Percentiles rank a stretch among this genome's conserved stretches.
Evolutionary conservation across 1,140 invertebrate species (phyloP).

Genomic region (Araneus ventricosus): DNA sequence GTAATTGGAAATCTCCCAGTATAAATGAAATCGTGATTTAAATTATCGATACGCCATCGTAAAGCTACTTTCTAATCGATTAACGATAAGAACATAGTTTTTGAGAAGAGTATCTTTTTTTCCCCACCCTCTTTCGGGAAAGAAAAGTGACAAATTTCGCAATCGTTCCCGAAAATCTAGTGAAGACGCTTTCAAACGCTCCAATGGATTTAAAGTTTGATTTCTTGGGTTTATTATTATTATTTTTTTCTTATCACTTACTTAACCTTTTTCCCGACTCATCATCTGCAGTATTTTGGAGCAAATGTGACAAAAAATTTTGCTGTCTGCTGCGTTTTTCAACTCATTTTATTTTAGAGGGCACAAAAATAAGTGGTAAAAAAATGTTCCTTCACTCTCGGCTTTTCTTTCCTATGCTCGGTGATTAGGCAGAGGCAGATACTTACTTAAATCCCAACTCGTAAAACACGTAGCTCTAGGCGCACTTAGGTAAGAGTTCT

Average conservation of each 20-base stretch:
- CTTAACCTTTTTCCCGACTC: background rate
- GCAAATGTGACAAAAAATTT: constrained; percentile 59
- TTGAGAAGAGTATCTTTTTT: constrained; percentile 19
- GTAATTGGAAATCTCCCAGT: constrained; percentile 64
- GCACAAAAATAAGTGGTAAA: constrained; percentile 14
- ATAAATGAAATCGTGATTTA: constrained; percentile 67
- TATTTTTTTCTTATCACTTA: background rate
- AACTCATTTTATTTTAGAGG: constrained; percentile 60
- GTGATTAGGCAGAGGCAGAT: constrained; percentile 68
- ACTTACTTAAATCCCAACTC: constrained; percentile 72
- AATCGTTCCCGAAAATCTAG: background rate
- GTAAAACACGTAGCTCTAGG: constrained; percentile 71
- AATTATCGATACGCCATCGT: constrained; percentile 59
- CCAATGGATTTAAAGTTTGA: constrained; percentile 55
- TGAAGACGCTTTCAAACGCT: constrained; percentile 49
- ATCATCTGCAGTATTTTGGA: background rate
- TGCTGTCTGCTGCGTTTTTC: constrained; percentile 65
- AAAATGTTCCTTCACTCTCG: background rate
- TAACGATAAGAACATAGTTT: constrained; percentile 43
- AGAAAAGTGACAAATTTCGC: constrained; percentile 57
- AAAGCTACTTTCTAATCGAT: constrained; percentile 52
- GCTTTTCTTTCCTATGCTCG: constrained; percentile 21
- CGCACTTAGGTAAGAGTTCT: constrained; percentile 58
- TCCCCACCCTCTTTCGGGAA: background rate
- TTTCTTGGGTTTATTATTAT: constrained; percentile 34